A percentile compares a stretch with the other conserved stretches of the same genome.
phyloP scores from a whole-genome alignment of 1,140 invertebrate genomes.

The Drosophila novamexicana region DNA sequence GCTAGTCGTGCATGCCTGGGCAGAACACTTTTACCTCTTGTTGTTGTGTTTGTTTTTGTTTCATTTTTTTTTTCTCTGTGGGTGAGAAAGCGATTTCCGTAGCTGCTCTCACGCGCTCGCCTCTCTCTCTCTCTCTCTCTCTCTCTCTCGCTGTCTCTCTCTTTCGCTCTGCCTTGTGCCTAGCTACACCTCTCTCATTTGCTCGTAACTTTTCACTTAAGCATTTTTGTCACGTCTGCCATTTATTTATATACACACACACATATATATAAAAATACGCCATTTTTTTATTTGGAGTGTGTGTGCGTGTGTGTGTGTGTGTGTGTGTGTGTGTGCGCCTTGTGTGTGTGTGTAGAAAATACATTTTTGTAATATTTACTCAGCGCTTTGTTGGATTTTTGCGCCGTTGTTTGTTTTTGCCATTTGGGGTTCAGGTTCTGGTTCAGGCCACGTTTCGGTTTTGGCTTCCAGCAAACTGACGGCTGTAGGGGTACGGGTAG shows the following conservation, averaged over 20 bases:
- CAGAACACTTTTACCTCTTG: neutral
- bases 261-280: neutral
- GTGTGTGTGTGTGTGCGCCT: constrained; percentile 7
- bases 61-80: constrained; percentile 5
- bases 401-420: constrained; percentile 52
- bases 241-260: constrained; percentile 51
- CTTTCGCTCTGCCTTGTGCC: neutral
- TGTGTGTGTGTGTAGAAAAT: constrained; percentile 53
- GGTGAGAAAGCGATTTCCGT: constrained; percentile 41
- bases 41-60: constrained; percentile 3
- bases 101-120: neutral
- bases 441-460: neutral
- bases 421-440: constrained; percentile 41
- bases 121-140: neutral
- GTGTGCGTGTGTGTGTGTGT: constrained; percentile 42
- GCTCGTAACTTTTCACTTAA: constrained; percentile 82
- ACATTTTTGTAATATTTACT: constrained; percentile 83
- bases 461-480: neutral
- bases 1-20: neutral
- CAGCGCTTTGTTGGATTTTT: constrained; percentile 66
- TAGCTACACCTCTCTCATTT: constrained; percentile 15
- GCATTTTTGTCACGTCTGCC: constrained; percentile 81
- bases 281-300: constrained; percentile 24
- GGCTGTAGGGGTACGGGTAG: neutral
- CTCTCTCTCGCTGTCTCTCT: neutral